Evolutionary conservation across 2,113 vertebrate species (phyloP).

Genomic region (Crotalus helleri): DNA sequence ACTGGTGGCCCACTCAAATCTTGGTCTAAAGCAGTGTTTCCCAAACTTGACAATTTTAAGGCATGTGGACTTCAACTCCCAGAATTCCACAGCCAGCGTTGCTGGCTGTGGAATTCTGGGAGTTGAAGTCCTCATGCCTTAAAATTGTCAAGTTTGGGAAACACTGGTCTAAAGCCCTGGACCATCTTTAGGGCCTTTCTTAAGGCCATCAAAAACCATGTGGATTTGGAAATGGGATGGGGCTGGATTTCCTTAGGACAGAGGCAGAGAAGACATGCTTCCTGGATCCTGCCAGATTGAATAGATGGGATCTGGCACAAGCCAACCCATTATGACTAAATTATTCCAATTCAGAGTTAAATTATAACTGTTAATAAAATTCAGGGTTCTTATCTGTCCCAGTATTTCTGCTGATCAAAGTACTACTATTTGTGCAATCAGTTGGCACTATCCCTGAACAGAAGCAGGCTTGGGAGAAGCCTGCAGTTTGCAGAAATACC

Average conservation of each 20-base stretch:
- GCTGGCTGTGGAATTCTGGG: too few relatives aligned
- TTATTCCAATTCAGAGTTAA: slow-evolving; percentile 9
- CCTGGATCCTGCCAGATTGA: not conserved
- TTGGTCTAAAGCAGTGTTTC: not conserved
- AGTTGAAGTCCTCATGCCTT: too few relatives aligned
- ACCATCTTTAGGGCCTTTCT: not conserved
- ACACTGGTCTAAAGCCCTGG: not conserved
- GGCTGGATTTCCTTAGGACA: not conserved
- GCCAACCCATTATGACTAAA: not conserved
- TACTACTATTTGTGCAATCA: not conserved
- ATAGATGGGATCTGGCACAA: not conserved
- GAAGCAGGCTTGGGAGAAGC: not conserved
- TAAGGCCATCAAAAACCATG: not conserved
- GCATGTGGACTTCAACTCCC: too few relatives aligned
- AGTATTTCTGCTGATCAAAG: not conserved
- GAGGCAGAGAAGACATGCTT: not conserved
- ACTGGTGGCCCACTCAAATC: not conserved
- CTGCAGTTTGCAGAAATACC: not conserved
- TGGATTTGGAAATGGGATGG: not conserved
- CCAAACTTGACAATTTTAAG: too few relatives aligned
- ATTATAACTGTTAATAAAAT: slow-evolving; percentile 1
- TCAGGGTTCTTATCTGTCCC: not conserved
- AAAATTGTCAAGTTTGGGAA: too few relatives aligned
- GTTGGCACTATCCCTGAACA: not conserved
- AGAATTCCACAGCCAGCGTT: too few relatives aligned